Evolutionary conservation across 2,797 vertebrate genomes (phyloP), one percentile per base, ranked within the genome.

Genomic region (Girardinus metallicus): DNA sequence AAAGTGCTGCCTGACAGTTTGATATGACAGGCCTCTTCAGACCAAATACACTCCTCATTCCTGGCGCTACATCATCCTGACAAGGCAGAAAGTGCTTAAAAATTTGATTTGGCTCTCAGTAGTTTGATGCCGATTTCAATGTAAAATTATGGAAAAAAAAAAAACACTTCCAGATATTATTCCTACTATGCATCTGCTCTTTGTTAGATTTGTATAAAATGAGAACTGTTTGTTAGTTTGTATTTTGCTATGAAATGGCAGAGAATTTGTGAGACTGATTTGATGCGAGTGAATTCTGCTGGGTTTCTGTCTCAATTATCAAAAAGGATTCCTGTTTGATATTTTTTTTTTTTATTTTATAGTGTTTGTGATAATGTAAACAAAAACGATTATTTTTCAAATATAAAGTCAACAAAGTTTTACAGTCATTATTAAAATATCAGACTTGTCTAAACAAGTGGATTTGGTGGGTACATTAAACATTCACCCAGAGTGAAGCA

Each of bases 21-120:
- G 86, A 94, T 94, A 94, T 94, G 94, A 95, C 95, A 94, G 92
- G 85, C 83, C 91, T 93, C 92, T 89, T 93, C 93, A 93, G 91
- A 92, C 88, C 92, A 94, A 94, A 94, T 93, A 93, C 87, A 93
- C 91, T 94, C 85, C 89, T 88, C 93, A 89, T 95, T 93, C 92
- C 91, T 85, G 80, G 87, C 88, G 93, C 89, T 94, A 90, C 89
- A 95, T 95, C 93, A 93, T 91, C 75, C 83, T 94, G 94, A 95
- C 94, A 94, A 85, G 90, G 85, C 77, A 86, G 80, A 87, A 88
- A 92, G 87, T 91, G 90, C 88, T 75, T 85, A 79, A 23, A 49
- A 79, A 82, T 79, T 71, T 80, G 77, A 88, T 60, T 73, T 68
- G 80, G 74, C 88, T 84, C 84, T 87, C 77, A 71, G 68, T 70